Percentiles rank a stretch among this genome's conserved stretches.
Conservation (phyloP, 1,140 invertebrate species). For the Ephestia elutella region DNA sequence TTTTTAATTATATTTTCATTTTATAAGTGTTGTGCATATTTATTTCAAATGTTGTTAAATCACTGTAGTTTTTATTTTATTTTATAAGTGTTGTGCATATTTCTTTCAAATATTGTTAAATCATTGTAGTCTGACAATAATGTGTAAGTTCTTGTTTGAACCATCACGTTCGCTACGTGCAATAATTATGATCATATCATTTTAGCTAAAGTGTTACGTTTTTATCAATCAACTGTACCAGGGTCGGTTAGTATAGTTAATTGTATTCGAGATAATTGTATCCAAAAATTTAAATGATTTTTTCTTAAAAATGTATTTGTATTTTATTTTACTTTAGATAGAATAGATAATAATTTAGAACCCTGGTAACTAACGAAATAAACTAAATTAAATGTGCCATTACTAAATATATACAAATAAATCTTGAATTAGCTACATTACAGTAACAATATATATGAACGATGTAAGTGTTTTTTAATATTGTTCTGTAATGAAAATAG, state of each 20-base stretch:
- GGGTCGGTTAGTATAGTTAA: not conserved
- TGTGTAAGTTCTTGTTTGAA: conserved; percentile 5
- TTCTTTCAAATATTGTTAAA: not conserved
- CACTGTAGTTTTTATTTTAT: not conserved
- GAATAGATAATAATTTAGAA: too few species aligned
- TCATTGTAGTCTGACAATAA: conserved; percentile 14
- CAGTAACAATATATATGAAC: too few species aligned
- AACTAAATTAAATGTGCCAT: too few species aligned
- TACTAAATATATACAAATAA: too few species aligned
- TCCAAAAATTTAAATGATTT: not conserved
- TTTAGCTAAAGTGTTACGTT: not conserved
- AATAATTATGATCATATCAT: conserved; percentile 15
- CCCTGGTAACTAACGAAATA: too few species aligned
- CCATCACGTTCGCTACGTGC: conserved; percentile 6
- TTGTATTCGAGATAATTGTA: too few species aligned
- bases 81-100: not conserved
- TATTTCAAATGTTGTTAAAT: not conserved
- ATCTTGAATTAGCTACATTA: too few species aligned
- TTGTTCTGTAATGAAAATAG: too few species aligned
- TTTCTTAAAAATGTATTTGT: too few species aligned
- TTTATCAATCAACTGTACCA: not conserved
- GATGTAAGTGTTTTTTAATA: too few species aligned
- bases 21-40: not conserved
- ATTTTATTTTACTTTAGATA: too few species aligned
- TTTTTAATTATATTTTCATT: not conserved